A percentile compares a stretch with the other conserved stretches of the same genome.
phyloP scores from a whole-genome alignment of 2,888 invertebrate species.

The Cryptus armator region DNA sequence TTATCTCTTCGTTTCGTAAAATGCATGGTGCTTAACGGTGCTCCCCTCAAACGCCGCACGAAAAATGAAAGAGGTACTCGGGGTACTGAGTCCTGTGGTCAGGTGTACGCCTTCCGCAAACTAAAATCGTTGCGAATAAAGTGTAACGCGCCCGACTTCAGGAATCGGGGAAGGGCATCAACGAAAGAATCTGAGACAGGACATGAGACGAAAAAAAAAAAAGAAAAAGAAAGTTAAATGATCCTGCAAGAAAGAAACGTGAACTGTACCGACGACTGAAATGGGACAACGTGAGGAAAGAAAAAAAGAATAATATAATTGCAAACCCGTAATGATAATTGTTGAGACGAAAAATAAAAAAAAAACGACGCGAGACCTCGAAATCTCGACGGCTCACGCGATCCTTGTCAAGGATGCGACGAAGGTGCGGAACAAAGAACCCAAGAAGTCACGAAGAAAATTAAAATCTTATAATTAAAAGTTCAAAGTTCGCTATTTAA shows the following conservation, averaged over 20 bases:
- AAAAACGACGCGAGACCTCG: background rate
- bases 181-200: conserved; percentile 7
- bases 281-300: background rate
- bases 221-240: background rate
- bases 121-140: conserved; percentile 17
- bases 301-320: conserved; percentile 25
- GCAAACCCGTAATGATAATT: conserved; percentile 42
- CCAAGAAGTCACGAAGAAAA: background rate
- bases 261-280: background rate
- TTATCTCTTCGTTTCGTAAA: conserved; percentile 58
- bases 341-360: conserved; percentile 4
- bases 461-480: background rate
- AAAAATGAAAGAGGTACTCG: conserved; percentile 1
- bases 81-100: background rate
- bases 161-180: background rate
- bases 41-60: conserved; percentile 16
- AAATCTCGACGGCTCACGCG: conserved; percentile 19
- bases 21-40: conserved; percentile 62
- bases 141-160: conserved; percentile 15
- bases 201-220: conserved; percentile 9
- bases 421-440: background rate
- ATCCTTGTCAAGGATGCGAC: conserved; percentile 3
- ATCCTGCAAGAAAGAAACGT: background rate
- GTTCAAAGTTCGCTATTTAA: too few species aligned
- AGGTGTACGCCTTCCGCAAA: conserved; percentile 3